Conservation (phyloP, 2,797 vertebrate species). For the Enteromius argenteus region DNA sequence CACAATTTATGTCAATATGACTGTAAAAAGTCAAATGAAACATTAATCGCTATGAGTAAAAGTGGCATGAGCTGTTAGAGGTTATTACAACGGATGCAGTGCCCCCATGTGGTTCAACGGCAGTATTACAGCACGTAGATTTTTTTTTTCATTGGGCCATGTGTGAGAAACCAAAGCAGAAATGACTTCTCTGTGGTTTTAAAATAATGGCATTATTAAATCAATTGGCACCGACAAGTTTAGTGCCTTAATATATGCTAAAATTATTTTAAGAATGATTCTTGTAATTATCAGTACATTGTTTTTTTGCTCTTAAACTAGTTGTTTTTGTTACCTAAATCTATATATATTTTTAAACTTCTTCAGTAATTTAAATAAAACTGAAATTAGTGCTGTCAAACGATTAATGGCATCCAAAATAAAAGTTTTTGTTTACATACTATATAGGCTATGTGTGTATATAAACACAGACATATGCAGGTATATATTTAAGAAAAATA, state of each 20-base stretch:
- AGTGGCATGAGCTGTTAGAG: background rate
- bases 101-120: background rate
- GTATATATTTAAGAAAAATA: no score
- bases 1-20: background rate
- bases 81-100: constrained; percentile 5
- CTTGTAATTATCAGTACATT: background rate
- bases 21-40: background rate
- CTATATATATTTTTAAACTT: no score
- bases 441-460: no score
- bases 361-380: background rate
- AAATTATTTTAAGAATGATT: background rate
- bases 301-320: background rate
- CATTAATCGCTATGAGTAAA: background rate
- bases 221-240: background rate
- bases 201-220: background rate
- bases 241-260: background rate
- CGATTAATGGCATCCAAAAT: no score
- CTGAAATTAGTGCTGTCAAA: no score
- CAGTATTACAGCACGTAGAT: background rate
- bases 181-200: background rate
- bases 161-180: background rate
- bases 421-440: no score
- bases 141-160: background rate
- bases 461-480: no score
- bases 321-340: background rate